A percentile compares a stretch with the other conserved stretches of the same genome.
Evolutionary conservation across 2,888 invertebrate species (phyloP).

Genomic region (Standfussiana lucernea): DNA sequence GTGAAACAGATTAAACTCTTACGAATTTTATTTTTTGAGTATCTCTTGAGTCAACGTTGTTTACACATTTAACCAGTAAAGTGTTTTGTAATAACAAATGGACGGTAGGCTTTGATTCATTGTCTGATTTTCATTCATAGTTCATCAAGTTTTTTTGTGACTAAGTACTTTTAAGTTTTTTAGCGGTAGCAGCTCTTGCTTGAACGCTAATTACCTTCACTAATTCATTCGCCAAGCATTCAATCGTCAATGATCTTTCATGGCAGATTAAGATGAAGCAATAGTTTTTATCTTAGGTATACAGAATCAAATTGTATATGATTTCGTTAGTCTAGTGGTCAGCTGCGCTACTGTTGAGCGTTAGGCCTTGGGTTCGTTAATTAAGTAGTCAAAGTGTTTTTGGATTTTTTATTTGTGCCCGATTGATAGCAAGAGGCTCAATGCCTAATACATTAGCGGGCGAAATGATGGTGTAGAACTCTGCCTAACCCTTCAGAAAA

Average conservation of each 20-base stretch:
- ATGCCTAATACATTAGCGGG: too few relatives aligned
- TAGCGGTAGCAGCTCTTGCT: slow-evolving; percentile 1
- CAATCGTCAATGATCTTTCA: background rate
- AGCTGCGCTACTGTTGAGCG: background rate
- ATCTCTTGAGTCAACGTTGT: background rate
- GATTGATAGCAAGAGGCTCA: background rate
- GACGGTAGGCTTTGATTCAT: too few relatives aligned
- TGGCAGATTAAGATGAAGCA: background rate
- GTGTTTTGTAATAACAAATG: background rate
- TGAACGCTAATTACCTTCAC: slow-evolving; percentile 1
- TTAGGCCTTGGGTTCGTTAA: background rate
- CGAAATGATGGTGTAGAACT: background rate
- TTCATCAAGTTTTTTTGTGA: background rate
- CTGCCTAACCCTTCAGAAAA: too few relatives aligned
- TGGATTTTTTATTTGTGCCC: background rate
- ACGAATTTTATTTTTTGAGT: too few relatives aligned
- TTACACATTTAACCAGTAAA: background rate
- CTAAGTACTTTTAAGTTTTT: background rate
- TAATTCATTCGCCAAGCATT: slow-evolving; percentile 7
- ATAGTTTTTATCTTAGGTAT: background rate
- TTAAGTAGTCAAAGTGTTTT: background rate
- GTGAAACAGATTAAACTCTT: too few relatives aligned
- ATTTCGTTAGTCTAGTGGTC: too few relatives aligned
- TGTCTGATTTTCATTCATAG: background rate
- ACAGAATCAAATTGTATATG: too few relatives aligned